Evolutionary conservation across 2,888 invertebrate genomes (phyloP).

Genomic region (Rotaria socialis): DNA sequence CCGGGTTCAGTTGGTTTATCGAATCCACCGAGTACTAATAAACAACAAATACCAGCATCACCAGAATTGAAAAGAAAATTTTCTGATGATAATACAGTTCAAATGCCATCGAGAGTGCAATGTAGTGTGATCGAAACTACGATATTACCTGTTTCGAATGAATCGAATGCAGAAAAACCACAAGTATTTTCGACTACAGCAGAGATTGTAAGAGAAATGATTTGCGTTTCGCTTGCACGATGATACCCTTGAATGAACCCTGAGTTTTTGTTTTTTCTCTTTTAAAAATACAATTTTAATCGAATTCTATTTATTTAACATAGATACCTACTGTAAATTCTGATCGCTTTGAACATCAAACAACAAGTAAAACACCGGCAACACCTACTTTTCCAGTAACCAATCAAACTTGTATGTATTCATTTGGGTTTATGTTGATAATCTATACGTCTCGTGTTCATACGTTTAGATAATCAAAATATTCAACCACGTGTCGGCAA

Average conservation of each 20-base stretch:
- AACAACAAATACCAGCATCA: neutral
- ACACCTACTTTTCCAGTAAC: constrained; percentile 5
- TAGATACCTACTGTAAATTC: neutral
- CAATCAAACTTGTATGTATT: constrained; percentile 1
- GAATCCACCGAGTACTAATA: constrained; percentile 9
- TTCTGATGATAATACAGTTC: neutral
- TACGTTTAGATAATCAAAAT: neutral
- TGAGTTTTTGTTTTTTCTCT: neutral
- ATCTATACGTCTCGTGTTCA: too few relatives aligned
- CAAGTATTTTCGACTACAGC: neutral
- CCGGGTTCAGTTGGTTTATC: constrained; percentile 17
- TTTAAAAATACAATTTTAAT: neutral
- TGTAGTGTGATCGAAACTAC: neutral
- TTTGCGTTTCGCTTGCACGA: neutral
- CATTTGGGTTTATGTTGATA: neutral
- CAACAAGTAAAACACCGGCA: neutral
- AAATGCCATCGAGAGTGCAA: neutral
- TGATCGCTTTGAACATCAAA: neutral
- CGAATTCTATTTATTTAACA: too few relatives aligned
- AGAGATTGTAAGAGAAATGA: neutral
- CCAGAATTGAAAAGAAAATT: neutral
- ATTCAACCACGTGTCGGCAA: neutral
- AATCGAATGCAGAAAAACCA: neutral
- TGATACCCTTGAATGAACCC: neutral
- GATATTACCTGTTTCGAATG: neutral